Percentiles rank a stretch among this genome's conserved stretches.
phyloP scores from a whole-genome alignment of 2,113 vertebrate genomes.

The Gadus chalcogrammus region DNA sequence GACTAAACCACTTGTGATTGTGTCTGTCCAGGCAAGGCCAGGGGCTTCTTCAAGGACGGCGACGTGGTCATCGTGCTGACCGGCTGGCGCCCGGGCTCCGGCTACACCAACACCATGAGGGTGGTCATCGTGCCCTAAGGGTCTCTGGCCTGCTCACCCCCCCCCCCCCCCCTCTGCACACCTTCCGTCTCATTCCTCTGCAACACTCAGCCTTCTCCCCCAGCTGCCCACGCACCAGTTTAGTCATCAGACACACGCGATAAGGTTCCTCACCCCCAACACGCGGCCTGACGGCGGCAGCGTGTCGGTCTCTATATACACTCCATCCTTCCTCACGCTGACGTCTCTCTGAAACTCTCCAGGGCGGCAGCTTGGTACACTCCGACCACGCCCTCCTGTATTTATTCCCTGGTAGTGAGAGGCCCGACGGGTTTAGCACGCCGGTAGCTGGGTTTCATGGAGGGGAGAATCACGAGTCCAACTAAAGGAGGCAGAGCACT shows the following conservation, averaged over 20 bases:
- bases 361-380: too few relatives aligned
- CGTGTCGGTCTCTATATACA: too few relatives aligned
- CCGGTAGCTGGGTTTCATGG: background rate
- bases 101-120: slow-evolving; percentile 99
- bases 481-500: background rate
- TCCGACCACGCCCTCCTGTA: too few relatives aligned
- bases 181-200: slow-evolving; percentile 12
- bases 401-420: too few relatives aligned
- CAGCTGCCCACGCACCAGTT: too few relatives aligned
- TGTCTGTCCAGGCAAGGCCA: slow-evolving; percentile 80
- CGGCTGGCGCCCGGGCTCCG: slow-evolving; percentile 94
- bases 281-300: too few relatives aligned
- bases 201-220: slow-evolving; percentile 11
- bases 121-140: slow-evolving; percentile 87
- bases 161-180: slow-evolving; percentile 31
- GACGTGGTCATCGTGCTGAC: slow-evolving; percentile 91
- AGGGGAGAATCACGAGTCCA: slow-evolving; percentile 2
- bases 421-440: too few relatives aligned
- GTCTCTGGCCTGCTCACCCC: background rate
- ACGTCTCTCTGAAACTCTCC: too few relatives aligned
- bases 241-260: background rate
- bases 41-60: slow-evolving; percentile 91
- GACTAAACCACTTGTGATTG: background rate
- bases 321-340: too few relatives aligned
- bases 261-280: too few relatives aligned